These are phyloP conservation scores for Smithornis capensis DNA, from an alignment of 2,113 vertebrate genomes.

Conservation along the genomic window DNA sequence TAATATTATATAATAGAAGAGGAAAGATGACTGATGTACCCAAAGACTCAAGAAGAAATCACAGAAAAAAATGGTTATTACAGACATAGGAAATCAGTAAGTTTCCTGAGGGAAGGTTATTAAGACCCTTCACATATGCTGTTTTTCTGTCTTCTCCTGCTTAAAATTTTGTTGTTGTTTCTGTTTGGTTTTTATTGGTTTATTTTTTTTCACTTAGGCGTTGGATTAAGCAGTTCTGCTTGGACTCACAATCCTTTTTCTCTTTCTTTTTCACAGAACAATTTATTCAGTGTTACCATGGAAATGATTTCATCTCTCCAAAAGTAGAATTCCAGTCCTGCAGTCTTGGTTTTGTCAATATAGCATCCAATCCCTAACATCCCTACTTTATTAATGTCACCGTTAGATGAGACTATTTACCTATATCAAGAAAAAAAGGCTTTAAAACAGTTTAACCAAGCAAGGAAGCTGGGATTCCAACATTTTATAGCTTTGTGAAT, in stretches of 20 bases:
- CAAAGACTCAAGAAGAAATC: background rate
- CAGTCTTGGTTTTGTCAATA: slow-evolving; percentile 15
- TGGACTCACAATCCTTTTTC: slow-evolving; percentile 25
- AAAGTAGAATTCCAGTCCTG: background rate
- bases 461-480: background rate
- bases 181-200: background rate
- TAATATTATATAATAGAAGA: background rate
- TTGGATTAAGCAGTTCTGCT: background rate
- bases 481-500: background rate
- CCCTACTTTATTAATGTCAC: background rate
- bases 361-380: background rate
- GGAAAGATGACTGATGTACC: background rate
- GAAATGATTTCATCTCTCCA: slow-evolving; percentile 46
- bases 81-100: background rate
- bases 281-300: slow-evolving; percentile 60
- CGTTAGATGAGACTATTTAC: background rate
- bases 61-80: background rate
- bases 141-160: background rate
- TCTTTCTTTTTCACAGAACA: background rate
- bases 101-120: background rate
- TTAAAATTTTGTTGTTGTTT: background rate
- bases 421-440: background rate
- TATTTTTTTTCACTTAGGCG: background rate
- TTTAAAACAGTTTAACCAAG: background rate
- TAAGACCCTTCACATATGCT: background rate